Evolutionary conservation across 2,113 vertebrate species (phyloP).

Genomic region (Naja naja): DNA sequence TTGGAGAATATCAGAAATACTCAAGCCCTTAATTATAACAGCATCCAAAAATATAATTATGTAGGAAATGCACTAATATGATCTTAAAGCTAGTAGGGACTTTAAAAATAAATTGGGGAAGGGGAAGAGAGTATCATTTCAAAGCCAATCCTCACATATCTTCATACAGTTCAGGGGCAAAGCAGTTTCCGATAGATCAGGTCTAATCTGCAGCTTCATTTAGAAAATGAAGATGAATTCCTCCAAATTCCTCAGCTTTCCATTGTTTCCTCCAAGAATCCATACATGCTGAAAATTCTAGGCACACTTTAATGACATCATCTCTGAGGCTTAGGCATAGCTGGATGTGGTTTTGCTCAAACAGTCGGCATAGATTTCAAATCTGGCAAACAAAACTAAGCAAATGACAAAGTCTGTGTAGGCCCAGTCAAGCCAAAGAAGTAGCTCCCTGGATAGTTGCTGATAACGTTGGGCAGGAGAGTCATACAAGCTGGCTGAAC

Average conservation of each 20-base stretch:
- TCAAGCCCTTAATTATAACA: slow-evolving; percentile 14
- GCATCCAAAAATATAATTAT: slow-evolving; percentile 48
- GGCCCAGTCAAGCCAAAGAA: background rate
- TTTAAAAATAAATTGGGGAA: background rate
- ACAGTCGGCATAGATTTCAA: background rate
- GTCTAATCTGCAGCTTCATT: background rate
- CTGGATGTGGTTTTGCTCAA: background rate
- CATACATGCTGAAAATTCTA: background rate
- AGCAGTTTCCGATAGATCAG: background rate
- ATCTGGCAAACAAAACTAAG: background rate
- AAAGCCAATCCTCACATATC: background rate
- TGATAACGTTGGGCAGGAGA: background rate
- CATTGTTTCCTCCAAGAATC: background rate
- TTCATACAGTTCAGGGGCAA: background rate
- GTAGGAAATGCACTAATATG: background rate
- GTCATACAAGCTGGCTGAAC: background rate
- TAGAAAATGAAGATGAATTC: background rate
- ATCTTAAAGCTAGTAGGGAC: background rate
- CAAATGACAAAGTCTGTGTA: background rate
- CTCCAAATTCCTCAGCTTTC: background rate
- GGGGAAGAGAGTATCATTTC: background rate
- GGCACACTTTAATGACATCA: background rate
- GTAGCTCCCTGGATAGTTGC: background rate
- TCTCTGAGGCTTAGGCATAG: background rate
- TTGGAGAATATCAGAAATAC: slow-evolving; percentile 50